Percentiles rank a stretch among this genome's conserved stretches.
These are phyloP conservation scores for Gymnocephalus cernua DNA, from an alignment of 2,113 vertebrate genomes.

Conservation along the genomic window DNA sequence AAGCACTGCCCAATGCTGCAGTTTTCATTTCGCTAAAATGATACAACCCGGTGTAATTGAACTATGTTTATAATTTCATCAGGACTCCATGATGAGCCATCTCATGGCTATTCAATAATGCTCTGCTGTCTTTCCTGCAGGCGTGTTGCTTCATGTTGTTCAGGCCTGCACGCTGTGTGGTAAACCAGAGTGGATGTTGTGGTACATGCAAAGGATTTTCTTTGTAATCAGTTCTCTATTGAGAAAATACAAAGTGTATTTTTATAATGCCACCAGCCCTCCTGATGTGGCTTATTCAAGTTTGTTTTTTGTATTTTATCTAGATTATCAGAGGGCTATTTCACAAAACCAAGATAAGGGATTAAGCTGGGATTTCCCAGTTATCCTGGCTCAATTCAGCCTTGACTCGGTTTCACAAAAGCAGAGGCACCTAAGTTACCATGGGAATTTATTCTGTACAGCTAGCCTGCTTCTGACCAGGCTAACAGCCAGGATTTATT, in stretches of 20 bases:
- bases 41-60: constrained; percentile 68
- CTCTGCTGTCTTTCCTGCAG: constrained; percentile 12
- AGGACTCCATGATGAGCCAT: constrained; percentile 68
- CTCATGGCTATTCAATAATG: constrained; percentile 47
- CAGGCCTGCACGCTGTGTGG: not conserved
- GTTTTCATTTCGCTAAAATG: constrained; percentile 74
- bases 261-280: not conserved
- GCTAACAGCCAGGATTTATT: no score
- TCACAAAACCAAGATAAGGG: no score
- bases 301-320: not conserved
- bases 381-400: no score
- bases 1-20: constrained; percentile 54
- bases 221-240: not conserved
- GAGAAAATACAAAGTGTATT: not conserved
- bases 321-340: no score
- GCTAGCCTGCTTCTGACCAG: no score
- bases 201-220: not conserved
- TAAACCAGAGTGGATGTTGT: not conserved
- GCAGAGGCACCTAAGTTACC: no score
- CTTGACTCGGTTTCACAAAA: no score
- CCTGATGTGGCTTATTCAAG: not conserved
- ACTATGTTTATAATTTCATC: constrained; percentile 77
- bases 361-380: no score
- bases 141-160: not conserved
- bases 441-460: no score